Evolutionary conservation across 2,888 invertebrate genomes (phyloP), one percentile per base, ranked within the genome.

Genomic region (Antitype chi): DNA sequence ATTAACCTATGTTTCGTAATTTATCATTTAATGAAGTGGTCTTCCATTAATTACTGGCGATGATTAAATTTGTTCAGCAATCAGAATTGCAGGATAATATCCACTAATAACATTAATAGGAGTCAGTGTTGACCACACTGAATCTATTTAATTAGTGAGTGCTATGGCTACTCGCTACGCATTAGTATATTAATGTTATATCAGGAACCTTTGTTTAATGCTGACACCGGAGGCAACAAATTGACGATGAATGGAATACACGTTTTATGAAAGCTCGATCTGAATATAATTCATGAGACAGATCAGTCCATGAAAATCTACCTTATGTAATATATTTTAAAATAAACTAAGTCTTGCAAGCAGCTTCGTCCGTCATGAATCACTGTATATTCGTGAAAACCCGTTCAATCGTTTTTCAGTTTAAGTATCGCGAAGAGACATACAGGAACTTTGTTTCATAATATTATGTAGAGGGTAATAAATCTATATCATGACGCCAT

Each of bases 51-150:
- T 80, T 74, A 62, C 23, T 43, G 55, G 9, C 23, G 8, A 66
- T 67, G 57, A 57, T 67, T 74, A 43, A 32, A 60, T 67, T 55
- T n/a, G 28, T 73, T 11, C 66, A 32, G n/a, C 32, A 62, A 62
- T 80, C 66, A 17, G 15, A 1, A 38, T 25, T 23, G 38, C n/a
- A 28, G 20, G 7, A 55, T 6, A 32, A 4, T n/a, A n/a, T 1
- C 63, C 64, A 59, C 8, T n/a, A n/a, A n/a, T n/a, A n/a, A n/a
- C 15, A 11, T 13, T 17, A 52, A 59, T 47, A 77, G 25, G 49
- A 64, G 4, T 63, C 43, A 28, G 52, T 53, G 7, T 43, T 15
- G 15, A 59, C 32, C 32, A 38, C 23, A 47, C 43, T 47, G 43
- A 47, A 47, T 47, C 1, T 38, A 38, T 38, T 38, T 38, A 47